Evolutionary conservation across 2,797 vertebrate genomes (phyloP).

Genomic region (Allochrocebus solatus): DNA sequence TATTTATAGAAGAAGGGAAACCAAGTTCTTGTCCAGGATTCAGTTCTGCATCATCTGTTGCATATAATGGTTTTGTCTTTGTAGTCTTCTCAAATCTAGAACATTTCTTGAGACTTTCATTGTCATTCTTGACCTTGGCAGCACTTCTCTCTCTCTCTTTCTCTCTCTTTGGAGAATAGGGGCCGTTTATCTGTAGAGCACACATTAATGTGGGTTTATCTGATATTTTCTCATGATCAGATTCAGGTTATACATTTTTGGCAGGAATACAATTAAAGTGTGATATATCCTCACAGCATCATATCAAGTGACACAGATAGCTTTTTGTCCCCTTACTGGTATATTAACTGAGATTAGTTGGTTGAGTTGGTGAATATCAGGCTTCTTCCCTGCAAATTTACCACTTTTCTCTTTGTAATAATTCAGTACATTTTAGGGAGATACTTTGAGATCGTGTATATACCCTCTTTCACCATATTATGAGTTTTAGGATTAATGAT

Average conservation of each 20-base stretch:
- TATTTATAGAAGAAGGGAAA: not conserved
- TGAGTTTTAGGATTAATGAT: not conserved
- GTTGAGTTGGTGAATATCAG: not conserved
- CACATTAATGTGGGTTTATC: not conserved
- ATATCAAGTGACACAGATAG: not conserved
- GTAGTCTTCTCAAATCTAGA: not conserved
- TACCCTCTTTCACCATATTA: not conserved
- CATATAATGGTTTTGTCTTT: not conserved
- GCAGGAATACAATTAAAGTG: not conserved
- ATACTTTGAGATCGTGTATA: not conserved
- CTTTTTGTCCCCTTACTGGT: not conserved
- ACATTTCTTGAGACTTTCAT: not conserved
- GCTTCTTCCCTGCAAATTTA: not conserved
- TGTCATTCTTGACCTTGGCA: not conserved
- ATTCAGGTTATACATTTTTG: conserved; percentile 3
- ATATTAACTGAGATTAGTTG: not conserved
- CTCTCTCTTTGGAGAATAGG: not conserved
- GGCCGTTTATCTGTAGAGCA: not conserved
- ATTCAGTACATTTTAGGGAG: not conserved
- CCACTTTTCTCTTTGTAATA: not conserved
- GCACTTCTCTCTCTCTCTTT: not conserved
- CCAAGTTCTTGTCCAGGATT: not conserved
- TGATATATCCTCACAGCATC: not conserved
- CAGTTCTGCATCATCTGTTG: not conserved
- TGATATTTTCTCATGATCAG: not conserved